A percentile compares a stretch with the other conserved stretches of the same genome.
These are phyloP conservation scores for Carassius carassius DNA, from an alignment of 2,113 vertebrate genomes.

Conservation along the genomic window DNA sequence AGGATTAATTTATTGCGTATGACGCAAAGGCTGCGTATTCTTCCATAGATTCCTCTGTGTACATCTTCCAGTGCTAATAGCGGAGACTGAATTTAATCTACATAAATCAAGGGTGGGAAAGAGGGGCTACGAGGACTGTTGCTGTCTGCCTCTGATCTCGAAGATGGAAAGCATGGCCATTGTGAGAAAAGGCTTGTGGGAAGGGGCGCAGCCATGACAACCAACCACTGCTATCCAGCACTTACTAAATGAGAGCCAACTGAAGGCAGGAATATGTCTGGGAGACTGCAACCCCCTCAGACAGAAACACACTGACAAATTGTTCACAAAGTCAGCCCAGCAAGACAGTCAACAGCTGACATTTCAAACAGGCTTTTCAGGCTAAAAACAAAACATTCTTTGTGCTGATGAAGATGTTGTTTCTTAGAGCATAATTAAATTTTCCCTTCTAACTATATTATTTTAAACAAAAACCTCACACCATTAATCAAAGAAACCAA, in stretches of 20 bases:
- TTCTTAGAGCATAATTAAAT: slow-evolving; percentile 28
- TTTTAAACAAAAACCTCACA: neutral
- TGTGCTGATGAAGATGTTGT: slow-evolving; percentile 44
- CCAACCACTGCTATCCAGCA: slow-evolving; percentile 64
- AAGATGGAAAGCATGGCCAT: slow-evolving; percentile 62
- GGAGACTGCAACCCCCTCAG: slow-evolving; percentile 54
- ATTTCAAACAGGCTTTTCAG: slow-evolving; percentile 49
- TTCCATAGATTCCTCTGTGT: slow-evolving; percentile 21
- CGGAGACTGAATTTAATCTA: slow-evolving; percentile 35
- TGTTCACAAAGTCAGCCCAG: slow-evolving; percentile 66
- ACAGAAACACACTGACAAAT: slow-evolving; percentile 66
- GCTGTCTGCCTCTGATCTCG: slow-evolving; percentile 56
- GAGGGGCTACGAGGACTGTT: slow-evolving; percentile 50
- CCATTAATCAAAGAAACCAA: slow-evolving; percentile 1
- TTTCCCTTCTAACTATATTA: neutral
- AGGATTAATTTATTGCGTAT: slow-evolving; percentile 23
- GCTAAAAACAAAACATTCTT: slow-evolving; percentile 45
- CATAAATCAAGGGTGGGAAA: slow-evolving; percentile 41
- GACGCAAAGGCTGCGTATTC: neutral
- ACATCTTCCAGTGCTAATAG: slow-evolving; percentile 33
- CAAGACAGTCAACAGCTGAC: slow-evolving; percentile 51
- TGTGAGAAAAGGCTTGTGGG: slow-evolving; percentile 58
- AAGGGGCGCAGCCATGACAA: slow-evolving; percentile 74
- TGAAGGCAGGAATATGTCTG: slow-evolving; percentile 58
- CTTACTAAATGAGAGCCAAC: slow-evolving; percentile 62